Conservation (phyloP, 2,888 invertebrate species). For the Pollenia amentaria region DNA sequence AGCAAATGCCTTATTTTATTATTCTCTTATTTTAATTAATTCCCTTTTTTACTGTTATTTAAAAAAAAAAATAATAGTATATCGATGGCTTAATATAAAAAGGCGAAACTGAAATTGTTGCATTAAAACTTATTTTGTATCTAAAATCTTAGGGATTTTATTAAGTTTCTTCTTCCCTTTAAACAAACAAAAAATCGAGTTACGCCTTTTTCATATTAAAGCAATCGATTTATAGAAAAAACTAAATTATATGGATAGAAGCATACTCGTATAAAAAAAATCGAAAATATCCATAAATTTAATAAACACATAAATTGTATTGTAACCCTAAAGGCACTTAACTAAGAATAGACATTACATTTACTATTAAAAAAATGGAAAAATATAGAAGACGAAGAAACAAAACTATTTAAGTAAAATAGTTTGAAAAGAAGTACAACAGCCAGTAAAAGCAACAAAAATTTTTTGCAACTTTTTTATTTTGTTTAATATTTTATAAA, state of each 20-base stretch:
- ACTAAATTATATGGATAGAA: background rate
- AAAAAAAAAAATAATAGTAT: too few species aligned
- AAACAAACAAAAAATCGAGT: too few species aligned
- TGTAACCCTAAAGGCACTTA: slow-evolving; percentile 31
- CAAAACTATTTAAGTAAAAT: slow-evolving; percentile 17
- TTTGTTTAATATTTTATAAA: slow-evolving; percentile 42
- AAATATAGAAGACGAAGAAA: background rate
- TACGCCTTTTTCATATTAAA: too few species aligned
- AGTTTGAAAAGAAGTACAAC: slow-evolving; percentile 25
- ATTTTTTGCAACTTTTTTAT: slow-evolving; percentile 8
- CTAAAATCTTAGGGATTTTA: too few species aligned
- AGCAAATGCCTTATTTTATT: too few species aligned
- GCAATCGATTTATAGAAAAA: too few species aligned
- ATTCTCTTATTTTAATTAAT: too few species aligned
- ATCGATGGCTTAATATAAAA: too few species aligned
- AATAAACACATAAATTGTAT: slow-evolving; percentile 50
- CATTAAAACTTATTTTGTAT: too few species aligned
- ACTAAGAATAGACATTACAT: background rate
- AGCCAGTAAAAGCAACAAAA: background rate
- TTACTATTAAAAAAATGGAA: background rate
- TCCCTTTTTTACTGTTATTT: too few species aligned
- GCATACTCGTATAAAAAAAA: background rate
- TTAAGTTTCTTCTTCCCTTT: too few species aligned
- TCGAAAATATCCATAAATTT: slow-evolving; percentile 33
- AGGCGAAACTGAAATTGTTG: too few species aligned